A percentile compares a stretch with the other conserved stretches of the same genome.
Evolutionary conservation across 2,888 invertebrate species (phyloP).

Genomic region (Nephrotoma flavescens): DNA sequence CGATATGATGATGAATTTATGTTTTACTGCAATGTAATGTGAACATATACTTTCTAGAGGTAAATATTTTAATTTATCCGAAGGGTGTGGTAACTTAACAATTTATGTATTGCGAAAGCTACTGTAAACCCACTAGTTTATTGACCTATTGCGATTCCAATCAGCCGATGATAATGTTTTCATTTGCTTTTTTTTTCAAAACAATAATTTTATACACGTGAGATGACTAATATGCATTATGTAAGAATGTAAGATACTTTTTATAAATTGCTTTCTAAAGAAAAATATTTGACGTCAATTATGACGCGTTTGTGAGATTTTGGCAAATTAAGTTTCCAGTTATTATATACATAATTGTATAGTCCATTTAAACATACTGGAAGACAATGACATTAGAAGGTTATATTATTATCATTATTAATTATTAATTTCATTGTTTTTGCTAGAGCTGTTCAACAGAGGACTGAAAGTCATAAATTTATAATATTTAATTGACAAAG

Average conservation of each 20-base stretch:
- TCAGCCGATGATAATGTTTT: not conserved
- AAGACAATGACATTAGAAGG: not conserved
- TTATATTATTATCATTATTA: not conserved
- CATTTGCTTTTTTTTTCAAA: not conserved
- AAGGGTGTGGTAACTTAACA: not conserved
- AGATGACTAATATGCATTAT: not conserved
- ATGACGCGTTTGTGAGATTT: not conserved
- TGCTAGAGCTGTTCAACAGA: too few species aligned
- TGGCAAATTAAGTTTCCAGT: not conserved
- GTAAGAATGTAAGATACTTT: not conserved
- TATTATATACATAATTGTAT: not conserved
- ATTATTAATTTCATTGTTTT: not conserved
- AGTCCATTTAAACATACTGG: not conserved
- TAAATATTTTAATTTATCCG: not conserved
- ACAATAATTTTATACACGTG: not conserved
- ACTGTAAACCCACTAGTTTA: not conserved
- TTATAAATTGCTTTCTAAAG: not conserved
- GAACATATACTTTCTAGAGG: too few species aligned
- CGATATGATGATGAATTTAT: not conserved
- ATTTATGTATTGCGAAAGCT: not conserved
- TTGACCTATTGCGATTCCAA: not conserved
- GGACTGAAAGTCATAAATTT: too few species aligned
- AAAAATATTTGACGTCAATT: not conserved
- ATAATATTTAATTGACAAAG: too few species aligned
- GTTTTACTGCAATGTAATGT: not conserved